phyloP scores from a whole-genome alignment of 2,888 invertebrate genomes.

The Trichogramma evanescens region DNA sequence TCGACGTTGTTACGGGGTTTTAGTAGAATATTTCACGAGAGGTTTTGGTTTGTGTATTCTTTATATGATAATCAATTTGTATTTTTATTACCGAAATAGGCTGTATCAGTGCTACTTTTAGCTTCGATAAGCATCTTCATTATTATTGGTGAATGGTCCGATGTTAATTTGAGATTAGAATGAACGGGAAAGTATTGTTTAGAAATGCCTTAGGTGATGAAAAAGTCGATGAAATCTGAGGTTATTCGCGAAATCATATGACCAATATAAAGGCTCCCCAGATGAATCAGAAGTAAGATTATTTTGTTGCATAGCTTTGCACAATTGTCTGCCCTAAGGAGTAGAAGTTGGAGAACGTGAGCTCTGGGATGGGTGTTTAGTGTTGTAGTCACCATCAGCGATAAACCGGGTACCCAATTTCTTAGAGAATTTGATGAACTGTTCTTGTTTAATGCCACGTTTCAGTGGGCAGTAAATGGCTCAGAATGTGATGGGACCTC shows the following conservation, averaged over 20 bases:
- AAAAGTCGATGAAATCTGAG: not conserved
- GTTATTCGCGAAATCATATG: not conserved
- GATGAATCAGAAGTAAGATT: conserved; percentile 12
- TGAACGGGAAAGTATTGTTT: not conserved
- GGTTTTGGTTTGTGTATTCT: too few relatives aligned
- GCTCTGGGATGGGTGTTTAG: too few relatives aligned
- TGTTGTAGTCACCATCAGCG: not conserved
- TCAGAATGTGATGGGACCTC: too few relatives aligned
- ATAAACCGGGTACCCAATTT: conserved; percentile 22
- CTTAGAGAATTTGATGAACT: too few relatives aligned
- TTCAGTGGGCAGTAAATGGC: too few relatives aligned
- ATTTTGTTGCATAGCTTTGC: not conserved
- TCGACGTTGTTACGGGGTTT: too few relatives aligned
- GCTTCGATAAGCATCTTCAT: not conserved
- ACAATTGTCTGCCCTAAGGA: conserved; percentile 4
- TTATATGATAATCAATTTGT: too few relatives aligned
- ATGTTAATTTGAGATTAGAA: not conserved
- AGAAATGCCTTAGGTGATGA: not conserved
- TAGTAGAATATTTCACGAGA: too few relatives aligned
- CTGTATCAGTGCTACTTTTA: too few relatives aligned
- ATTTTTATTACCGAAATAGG: too few relatives aligned
- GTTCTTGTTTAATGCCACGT: too few relatives aligned
- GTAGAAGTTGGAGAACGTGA: not conserved
- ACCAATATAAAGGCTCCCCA: conserved; percentile 24
- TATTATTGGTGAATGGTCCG: conserved; percentile 1